These are phyloP conservation scores for Siniperca scherzeri DNA, from an alignment of 2,797 vertebrate species.

Conservation along the genomic window DNA sequence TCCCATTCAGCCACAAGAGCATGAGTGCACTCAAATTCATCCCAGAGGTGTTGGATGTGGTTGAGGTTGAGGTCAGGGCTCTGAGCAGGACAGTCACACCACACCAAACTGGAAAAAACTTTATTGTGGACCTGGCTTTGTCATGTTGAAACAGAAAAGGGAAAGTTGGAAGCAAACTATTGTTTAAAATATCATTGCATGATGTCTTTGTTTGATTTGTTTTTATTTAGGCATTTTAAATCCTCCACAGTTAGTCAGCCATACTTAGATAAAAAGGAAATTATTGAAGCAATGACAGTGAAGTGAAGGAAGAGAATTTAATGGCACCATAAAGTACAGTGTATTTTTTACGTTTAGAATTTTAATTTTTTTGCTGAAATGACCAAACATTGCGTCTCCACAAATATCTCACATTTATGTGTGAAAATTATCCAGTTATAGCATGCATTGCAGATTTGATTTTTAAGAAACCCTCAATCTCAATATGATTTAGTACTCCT, in stretches of 20 bases:
- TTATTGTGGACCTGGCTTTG: background rate
- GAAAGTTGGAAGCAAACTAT: background rate
- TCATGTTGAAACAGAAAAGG: background rate
- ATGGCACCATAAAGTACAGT: background rate
- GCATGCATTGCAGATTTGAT: background rate
- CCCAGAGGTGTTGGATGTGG: background rate
- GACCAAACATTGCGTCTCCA: background rate
- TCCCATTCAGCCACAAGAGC: background rate
- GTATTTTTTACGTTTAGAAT: background rate
- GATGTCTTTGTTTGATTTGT: too few species aligned
- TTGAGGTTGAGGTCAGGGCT: background rate
- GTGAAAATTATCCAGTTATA: background rate
- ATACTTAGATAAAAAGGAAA: too few species aligned
- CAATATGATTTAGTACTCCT: background rate
- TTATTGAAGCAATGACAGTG: background rate
- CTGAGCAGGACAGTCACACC: background rate
- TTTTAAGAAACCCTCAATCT: background rate
- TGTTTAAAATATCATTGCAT: background rate
- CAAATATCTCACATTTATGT: background rate
- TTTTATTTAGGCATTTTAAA: too few species aligned
- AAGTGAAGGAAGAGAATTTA: background rate
- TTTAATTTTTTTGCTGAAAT: background rate
- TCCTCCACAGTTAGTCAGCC: background rate
- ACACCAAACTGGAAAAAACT: background rate
- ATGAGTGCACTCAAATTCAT: background rate